Percentiles rank a stretch among this genome's conserved stretches.
These are phyloP conservation scores for Melieria omissa DNA, from an alignment of 2,888 invertebrate genomes.

Conservation along the genomic window DNA sequence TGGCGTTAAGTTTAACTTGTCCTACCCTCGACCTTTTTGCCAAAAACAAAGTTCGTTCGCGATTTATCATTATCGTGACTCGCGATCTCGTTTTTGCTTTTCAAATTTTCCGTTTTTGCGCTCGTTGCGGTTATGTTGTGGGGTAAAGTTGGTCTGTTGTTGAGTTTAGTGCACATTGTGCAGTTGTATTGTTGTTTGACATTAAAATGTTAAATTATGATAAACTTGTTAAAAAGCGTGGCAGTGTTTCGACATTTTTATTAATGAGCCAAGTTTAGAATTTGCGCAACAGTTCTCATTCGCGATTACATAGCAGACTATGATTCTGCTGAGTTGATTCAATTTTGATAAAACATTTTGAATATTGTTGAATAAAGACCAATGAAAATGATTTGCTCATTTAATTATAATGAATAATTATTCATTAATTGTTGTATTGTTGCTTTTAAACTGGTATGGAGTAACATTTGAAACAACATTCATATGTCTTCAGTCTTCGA, in stretches of 20 bases:
- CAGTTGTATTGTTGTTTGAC: constrained; percentile 2
- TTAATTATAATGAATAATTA: no score
- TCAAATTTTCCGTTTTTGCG: constrained; percentile 7
- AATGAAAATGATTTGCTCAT: no score
- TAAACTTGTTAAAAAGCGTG: constrained; percentile 13
- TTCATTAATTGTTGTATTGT: no score
- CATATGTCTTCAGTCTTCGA: no score
- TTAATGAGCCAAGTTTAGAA: background rate
- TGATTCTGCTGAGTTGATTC: no score
- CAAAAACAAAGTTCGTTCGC: constrained; percentile 42
- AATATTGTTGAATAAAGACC: no score
- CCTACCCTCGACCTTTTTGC: constrained; percentile 32
- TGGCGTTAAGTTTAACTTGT: constrained; percentile 32
- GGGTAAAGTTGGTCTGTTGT: no score
- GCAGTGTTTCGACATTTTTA: background rate
- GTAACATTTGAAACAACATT: no score
- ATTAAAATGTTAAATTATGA: constrained; percentile 31
- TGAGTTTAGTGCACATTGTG: background rate
- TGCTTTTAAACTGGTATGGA: no score
- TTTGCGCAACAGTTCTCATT: background rate
- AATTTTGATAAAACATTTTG: no score
- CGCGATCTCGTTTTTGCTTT: constrained; percentile 46
- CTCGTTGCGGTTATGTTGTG: background rate
- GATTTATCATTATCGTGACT: constrained; percentile 51
- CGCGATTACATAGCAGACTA: no score